Evolutionary conservation across 2,113 vertebrate genomes (phyloP).

Genomic region (Platysternon megacephalum): DNA sequence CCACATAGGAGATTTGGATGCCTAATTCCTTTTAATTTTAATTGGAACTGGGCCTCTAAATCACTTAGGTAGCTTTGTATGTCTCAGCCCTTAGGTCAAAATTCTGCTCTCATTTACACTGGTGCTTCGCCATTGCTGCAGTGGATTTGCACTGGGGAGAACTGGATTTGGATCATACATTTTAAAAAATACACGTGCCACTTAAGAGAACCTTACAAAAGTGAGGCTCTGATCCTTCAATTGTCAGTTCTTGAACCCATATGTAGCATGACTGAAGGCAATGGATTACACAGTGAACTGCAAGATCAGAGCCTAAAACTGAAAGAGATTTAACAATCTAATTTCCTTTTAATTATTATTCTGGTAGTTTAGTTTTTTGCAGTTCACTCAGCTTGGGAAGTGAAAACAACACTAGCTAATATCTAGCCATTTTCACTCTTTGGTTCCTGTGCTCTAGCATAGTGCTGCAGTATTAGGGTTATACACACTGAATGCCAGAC

Average conservation of each 20-base stretch:
- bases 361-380: background rate
- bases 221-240: background rate
- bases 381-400: background rate
- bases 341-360: background rate
- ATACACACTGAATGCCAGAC: background rate
- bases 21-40: background rate
- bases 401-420: background rate
- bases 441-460: background rate
- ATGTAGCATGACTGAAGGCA: background rate
- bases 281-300: background rate
- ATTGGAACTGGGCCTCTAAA: accelerated
- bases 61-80: background rate
- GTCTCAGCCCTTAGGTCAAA: background rate
- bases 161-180: accelerated
- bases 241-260: background rate
- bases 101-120: background rate
- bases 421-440: background rate
- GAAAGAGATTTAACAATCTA: background rate
- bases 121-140: background rate
- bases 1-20: background rate
- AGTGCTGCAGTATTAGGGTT: background rate
- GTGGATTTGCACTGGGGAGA: background rate
- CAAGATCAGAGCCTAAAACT: background rate
- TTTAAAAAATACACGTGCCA: background rate
- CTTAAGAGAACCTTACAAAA: background rate